Percentiles rank a stretch among this genome's conserved stretches.
Evolutionary conservation across 2,113 vertebrate genomes (phyloP).

Genomic region (Pandion haliaetus): DNA sequence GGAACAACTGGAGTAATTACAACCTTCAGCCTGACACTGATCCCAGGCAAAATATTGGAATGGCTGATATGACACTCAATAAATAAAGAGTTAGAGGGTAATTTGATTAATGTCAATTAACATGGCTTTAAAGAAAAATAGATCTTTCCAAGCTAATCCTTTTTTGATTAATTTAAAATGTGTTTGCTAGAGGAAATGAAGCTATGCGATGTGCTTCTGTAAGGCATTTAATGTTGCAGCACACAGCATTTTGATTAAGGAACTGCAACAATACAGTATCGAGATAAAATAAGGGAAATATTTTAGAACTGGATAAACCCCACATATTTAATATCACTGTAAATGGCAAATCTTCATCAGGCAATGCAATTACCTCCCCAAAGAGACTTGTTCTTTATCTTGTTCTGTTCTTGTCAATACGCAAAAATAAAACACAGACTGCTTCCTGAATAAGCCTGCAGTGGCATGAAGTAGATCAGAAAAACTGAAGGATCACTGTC

Average conservation of each 20-base stretch:
- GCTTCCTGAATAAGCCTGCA: background rate
- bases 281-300: background rate
- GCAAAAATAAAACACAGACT: background rate
- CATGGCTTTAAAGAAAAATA: slow-evolving; percentile 51
- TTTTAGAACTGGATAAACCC: background rate
- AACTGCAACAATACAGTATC: background rate
- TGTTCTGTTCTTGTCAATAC: background rate
- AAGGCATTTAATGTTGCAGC: background rate
- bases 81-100: slow-evolving; percentile 38
- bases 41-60: slow-evolving; percentile 24
- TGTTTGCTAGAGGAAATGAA: background rate
- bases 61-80: slow-evolving; percentile 27
- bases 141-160: slow-evolving; percentile 39
- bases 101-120: slow-evolving; percentile 58
- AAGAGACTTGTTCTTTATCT: background rate
- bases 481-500: background rate
- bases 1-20: slow-evolving; percentile 37
- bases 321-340: background rate
- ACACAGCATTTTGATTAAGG: background rate
- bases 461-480: background rate
- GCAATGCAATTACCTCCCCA: background rate
- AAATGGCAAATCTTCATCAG: background rate
- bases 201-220: background rate
- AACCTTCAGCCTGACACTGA: slow-evolving; percentile 14
- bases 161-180: slow-evolving; percentile 44